Percentiles rank a stretch among this genome's conserved stretches.
phyloP scores from a whole-genome alignment of 2,888 invertebrate genomes.

The Drosophila meridiana region DNA sequence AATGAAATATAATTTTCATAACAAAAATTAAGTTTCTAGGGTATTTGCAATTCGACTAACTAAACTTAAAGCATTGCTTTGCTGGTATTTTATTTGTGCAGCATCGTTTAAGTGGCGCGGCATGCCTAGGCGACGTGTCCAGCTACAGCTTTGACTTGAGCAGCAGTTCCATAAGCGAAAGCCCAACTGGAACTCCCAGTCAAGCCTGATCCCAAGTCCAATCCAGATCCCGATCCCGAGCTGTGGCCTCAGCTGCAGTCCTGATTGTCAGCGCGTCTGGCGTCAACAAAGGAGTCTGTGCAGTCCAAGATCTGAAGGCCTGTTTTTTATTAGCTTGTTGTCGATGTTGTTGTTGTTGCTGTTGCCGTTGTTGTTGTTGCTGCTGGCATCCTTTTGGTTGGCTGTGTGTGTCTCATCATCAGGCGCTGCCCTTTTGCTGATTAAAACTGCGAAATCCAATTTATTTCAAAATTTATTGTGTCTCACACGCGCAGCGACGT shows the following conservation, averaged over 20 bases:
- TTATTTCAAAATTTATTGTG: conserved; percentile 81
- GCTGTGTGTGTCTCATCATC: conserved; percentile 52
- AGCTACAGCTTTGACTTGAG: conserved; percentile 35
- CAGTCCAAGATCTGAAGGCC: conserved; percentile 43
- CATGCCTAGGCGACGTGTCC: conserved; percentile 68
- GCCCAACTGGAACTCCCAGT: not conserved
- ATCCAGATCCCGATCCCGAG: conserved; percentile 20
- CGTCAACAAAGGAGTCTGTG: conserved; percentile 38
- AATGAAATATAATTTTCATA: too few relatives aligned
- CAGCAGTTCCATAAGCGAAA: conserved; percentile 30
- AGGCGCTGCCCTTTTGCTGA: conserved; percentile 69
- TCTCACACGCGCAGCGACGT: conserved; percentile 76
- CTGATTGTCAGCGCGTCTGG: conserved; percentile 55
- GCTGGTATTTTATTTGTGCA: conserved; percentile 57
- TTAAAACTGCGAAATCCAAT: conserved; percentile 81
- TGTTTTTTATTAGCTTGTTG: conserved; percentile 19
- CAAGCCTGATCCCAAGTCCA: conserved; percentile 14
- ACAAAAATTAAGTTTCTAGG: not conserved
- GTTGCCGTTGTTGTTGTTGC: conserved; percentile 7
- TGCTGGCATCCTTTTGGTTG: conserved; percentile 29
- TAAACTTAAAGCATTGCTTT: not conserved
- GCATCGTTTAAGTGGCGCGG: conserved; percentile 65
- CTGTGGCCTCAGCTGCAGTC: conserved; percentile 17
- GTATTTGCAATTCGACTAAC: conserved; percentile 15
- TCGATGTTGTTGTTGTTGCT: conserved; percentile 1